Conservation (phyloP, 2,888 invertebrate genomes). For the Parnassius mnemosyne region DNA sequence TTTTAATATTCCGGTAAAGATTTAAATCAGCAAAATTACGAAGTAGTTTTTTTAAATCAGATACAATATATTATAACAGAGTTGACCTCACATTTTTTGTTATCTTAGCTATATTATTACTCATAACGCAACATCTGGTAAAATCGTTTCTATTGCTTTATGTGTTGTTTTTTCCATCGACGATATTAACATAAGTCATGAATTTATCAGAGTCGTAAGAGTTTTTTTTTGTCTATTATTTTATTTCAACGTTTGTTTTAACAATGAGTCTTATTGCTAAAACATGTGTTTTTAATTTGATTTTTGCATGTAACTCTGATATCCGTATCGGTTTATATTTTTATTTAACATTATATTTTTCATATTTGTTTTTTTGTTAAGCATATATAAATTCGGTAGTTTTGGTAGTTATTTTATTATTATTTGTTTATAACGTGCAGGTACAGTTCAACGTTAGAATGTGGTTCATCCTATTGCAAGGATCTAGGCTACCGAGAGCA, state of each 20-base stretch:
- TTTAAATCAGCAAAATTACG: slow-evolving; percentile 10
- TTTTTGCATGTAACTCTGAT: slow-evolving; percentile 15
- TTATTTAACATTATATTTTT: neutral
- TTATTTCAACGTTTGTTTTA: slow-evolving; percentile 19
- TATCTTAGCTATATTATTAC: slow-evolving; percentile 21
- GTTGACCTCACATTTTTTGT: slow-evolving; percentile 19
- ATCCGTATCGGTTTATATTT: slow-evolving; percentile 13
- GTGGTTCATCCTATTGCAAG: slow-evolving; percentile 91
- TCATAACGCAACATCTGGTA: slow-evolving; percentile 25
- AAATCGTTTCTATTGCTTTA: slow-evolving; percentile 24
- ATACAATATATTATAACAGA: slow-evolving; percentile 13
- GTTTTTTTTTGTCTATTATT: slow-evolving; percentile 22
- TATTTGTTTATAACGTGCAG: slow-evolving; percentile 38
- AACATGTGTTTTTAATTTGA: slow-evolving; percentile 12
- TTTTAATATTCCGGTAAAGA: slow-evolving; percentile 16
- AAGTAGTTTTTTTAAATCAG: slow-evolving; percentile 14
- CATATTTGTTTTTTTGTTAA: neutral
- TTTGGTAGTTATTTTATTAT: neutral
- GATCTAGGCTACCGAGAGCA: slow-evolving; percentile 96
- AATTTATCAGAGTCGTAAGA: slow-evolving; percentile 16
- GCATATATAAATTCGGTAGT: neutral
- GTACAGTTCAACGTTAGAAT: slow-evolving; percentile 90
- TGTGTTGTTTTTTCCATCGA: slow-evolving; percentile 22
- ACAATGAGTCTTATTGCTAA: slow-evolving; percentile 14
- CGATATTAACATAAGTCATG: slow-evolving; percentile 25